Percentiles rank a stretch among this genome's conserved stretches.
Evolutionary conservation across 37 sponge, comb jelly and placozoan genomes (phyloP).

Genomic region (Mnemiopsis leidyi): DNA sequence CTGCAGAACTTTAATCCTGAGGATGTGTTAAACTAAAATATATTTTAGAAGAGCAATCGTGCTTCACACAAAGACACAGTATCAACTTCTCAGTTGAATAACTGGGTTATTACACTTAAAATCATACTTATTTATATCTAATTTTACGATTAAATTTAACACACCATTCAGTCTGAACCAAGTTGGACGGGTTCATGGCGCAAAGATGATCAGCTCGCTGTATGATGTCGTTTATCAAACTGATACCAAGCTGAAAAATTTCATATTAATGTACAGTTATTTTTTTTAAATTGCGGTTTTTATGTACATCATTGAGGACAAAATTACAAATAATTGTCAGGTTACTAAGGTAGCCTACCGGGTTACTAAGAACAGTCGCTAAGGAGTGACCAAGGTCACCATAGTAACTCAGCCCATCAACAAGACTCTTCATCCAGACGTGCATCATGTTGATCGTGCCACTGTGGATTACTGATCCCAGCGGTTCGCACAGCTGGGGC

Average conservation of each 20-base stretch:
- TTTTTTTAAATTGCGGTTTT: too few species aligned
- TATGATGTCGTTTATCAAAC: slow-evolving; percentile 13
- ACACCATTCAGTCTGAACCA: slow-evolving; percentile 36
- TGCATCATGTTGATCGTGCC: slow-evolving; percentile 34
- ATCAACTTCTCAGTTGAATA: neutral
- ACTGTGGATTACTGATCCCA: slow-evolving; percentile 38
- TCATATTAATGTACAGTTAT: too few species aligned
- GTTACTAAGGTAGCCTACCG: neutral
- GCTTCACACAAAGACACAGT: too few species aligned
- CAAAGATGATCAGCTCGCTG: slow-evolving; percentile 25
- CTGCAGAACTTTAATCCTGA: slow-evolving; percentile 19
- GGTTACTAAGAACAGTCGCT: neutral
- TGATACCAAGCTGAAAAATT: slow-evolving; percentile 36
- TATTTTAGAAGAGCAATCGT: too few species aligned
- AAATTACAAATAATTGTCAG: too few species aligned
- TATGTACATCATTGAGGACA: too few species aligned
- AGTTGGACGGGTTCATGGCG: neutral
- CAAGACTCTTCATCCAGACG: slow-evolving; percentile 42
- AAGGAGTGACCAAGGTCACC: slow-evolving; percentile 2
- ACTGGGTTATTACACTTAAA: neutral
- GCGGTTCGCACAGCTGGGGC: slow-evolving; percentile 9
- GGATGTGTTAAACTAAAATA: neutral
- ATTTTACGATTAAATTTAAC: too few species aligned
- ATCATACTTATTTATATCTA: neutral
- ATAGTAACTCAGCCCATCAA: slow-evolving; percentile 52